Conservation (phyloP, 2,888 invertebrate genomes). For the Lymantria dispar region DNA sequence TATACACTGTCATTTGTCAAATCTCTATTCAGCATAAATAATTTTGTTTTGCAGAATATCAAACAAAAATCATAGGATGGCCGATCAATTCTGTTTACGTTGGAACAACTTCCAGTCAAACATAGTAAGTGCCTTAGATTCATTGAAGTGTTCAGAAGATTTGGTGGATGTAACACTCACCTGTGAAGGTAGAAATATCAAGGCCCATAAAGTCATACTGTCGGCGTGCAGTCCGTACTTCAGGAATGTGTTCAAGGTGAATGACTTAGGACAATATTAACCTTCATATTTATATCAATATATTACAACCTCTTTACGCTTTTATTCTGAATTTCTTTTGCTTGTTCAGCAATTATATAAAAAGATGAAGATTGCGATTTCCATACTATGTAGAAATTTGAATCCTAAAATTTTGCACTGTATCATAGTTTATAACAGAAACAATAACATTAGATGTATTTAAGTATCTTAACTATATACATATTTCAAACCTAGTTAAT, state of each 20-base stretch:
- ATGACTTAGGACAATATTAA: constrained; percentile 69
- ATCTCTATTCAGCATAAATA: constrained; percentile 29
- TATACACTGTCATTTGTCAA: constrained; percentile 45
- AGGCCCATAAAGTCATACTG: constrained; percentile 89
- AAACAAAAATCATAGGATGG: constrained; percentile 65
- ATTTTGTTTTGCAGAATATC: constrained; percentile 54
- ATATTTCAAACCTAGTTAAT: no score
- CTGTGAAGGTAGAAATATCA: constrained; percentile 87
- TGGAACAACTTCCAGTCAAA: constrained; percentile 89
- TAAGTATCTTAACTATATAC: no score
- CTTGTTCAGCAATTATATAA: no score
- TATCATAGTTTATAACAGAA: no score
- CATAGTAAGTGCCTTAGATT: constrained; percentile 86
- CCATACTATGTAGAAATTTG: no score
- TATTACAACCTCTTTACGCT: no score
- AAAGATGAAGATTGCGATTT: no score
- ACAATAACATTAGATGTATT: no score
- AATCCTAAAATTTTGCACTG: no score
- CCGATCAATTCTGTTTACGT: constrained; percentile 88
- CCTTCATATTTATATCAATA: neutral
- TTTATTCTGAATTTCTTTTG: no score
- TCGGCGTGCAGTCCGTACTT: constrained; percentile 90
- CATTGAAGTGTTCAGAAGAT: constrained; percentile 86
- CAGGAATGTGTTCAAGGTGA: constrained; percentile 88
- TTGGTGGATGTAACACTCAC: constrained; percentile 88